Evolutionary conservation across 2,888 invertebrate species (phyloP), one percentile per base, ranked within the genome.

Genomic region (Brenthis daphne): DNA sequence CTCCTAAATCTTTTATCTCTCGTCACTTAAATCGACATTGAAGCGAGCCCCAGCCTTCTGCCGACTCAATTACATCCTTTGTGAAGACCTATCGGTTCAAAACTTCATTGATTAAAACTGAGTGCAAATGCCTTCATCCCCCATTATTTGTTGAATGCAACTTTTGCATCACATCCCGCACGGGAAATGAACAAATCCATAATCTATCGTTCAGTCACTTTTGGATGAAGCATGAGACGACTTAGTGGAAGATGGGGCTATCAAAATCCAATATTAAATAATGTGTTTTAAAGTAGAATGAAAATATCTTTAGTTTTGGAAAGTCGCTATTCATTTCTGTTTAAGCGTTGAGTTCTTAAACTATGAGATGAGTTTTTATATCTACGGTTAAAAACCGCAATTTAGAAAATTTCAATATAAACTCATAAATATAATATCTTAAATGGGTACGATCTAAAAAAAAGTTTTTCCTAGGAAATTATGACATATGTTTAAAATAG

Each of bases 101-200:
- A 86, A 89, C 84, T 89, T 85, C 88, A 88, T 89, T 90, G 90
- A 91, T 91, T 91, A 89, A 87, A 88, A 81, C 84, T 76, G 81
- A 86, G 87, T 86, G 85, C 84, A 85, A 88, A 87, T 86, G 85
- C 82, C 80, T 72, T 79, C 78, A 80, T 80, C 80, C 79, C 84
- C 82, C 82, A 79, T 80, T 73, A 82, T 85, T 87, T 88, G 86
- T 88, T 74, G 71, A 55, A 71, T 70, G 72, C 74, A 76, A 85
- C 84, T 86, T 86, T 85, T 86, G 83, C 82, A 79, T 78, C 77
- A 68, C 76, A 69, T 71, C 48, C 51, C 20, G 51, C 54, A 63
- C 65, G 58, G 67, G 70, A 67, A 72, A 68, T 68, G 70, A 70
- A 65, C 64, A 54, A 56, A 29, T 55, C 37, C 51, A 57, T 65